Evolutionary conservation across 2,888 invertebrate genomes (phyloP).

Genomic region (Apamea crenata): DNA sequence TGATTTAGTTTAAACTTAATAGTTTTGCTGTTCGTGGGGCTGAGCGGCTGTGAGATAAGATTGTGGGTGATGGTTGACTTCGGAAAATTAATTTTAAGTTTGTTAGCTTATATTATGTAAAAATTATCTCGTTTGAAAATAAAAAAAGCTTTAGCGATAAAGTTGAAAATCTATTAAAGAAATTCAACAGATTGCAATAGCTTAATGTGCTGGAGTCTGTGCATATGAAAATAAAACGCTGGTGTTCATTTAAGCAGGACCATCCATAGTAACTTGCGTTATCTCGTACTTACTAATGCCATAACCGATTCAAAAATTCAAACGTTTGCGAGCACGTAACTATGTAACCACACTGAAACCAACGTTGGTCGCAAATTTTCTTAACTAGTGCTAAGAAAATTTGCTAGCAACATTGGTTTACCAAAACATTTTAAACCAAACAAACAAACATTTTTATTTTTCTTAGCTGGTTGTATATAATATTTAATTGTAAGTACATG

Average conservation of each 20-base stretch:
- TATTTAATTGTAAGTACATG: background rate
- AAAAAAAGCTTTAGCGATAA: too few species aligned
- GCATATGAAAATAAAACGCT: background rate
- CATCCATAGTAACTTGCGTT: background rate
- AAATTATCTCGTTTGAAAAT: too few species aligned
- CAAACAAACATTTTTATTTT: background rate
- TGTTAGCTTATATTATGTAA: too few species aligned
- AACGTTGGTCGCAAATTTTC: background rate
- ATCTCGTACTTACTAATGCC: too few species aligned
- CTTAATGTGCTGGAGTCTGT: too few species aligned
- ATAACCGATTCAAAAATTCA: background rate
- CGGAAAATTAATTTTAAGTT: too few species aligned
- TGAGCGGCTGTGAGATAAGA: background rate
- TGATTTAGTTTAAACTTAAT: conserved; percentile 31
- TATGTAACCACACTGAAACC: background rate
- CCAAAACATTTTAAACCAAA: too few species aligned
- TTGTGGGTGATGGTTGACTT: background rate
- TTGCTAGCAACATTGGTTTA: too few species aligned
- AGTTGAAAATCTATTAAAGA: too few species aligned
- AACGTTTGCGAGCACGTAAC: background rate
- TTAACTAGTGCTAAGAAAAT: too few species aligned
- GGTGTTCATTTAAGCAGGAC: background rate
- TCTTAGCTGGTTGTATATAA: background rate
- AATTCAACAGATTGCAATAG: too few species aligned
- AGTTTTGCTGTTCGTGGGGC: conserved; percentile 20